Base-by-base conservation (phyloP, 2,113 vertebrate genomes). In the Phyllopteryx taeniolatus region DNA sequence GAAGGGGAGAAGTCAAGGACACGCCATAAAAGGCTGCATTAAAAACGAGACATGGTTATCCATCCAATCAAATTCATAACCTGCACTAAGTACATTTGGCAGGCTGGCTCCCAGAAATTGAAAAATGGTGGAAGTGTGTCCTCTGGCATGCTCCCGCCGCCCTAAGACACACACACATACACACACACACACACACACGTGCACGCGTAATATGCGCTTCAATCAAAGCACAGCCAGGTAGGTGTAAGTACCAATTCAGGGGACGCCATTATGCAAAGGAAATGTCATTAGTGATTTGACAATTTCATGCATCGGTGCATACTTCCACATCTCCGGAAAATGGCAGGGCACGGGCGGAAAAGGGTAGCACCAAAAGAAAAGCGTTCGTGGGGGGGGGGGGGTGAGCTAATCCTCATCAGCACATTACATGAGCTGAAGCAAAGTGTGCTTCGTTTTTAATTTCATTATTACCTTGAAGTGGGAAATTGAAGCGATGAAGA, bases 251-350 rank as follows among this genome's bases (percentile, higher is more conserved):
- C 76, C 78, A 74, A 83, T 86, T 86, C 47, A 70, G 73, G 67
- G 73, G 72, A 82, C 14, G 54, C 83, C 80, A 84, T 86, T 91
- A 85, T 88, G 83, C 85, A 82, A 78, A 78, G 67, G 74, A 88
- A 89, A 86, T 77, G 74, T 86, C 85, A 81, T 90, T 88, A 87
- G 80, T 74, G 69, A 80, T 89, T 89, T 89, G 79, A 87, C 79
- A 88, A 91, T 91, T 91, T 92, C 87, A 91, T 54, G 85, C 82
- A 75, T 73, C 77, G 35, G 56, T 77, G 86, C 63, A 19, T 10
- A 33, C 74, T 44, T 76, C 73, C 86, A 75, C 74, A 74, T 77
- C 67, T 82, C 35, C 60, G 73, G 74, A 85, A 85, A 73, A 79
- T 15, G 63, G 73, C 63, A 12, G 80, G 67, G 19, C 47, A 49